phyloP scores from a whole-genome alignment of 2,888 invertebrate genomes.

The Aquatica leii region DNA sequence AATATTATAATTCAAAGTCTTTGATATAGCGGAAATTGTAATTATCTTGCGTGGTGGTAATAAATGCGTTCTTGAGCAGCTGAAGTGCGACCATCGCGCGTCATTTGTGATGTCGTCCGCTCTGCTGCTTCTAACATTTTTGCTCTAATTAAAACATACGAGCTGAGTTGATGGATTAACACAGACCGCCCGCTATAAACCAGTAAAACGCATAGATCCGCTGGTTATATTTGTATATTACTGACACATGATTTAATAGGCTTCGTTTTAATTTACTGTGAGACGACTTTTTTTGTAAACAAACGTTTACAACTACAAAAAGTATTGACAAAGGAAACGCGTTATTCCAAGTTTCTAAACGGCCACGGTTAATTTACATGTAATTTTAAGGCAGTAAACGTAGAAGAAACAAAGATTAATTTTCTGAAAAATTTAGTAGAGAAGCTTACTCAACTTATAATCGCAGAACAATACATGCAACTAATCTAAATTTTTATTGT shows the following conservation, averaged over 20 bases:
- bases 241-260: conserved; percentile 37
- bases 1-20: conserved; percentile 26
- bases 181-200: conserved; percentile 38
- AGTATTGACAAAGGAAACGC: conserved; percentile 12
- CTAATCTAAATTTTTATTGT: too few relatives aligned
- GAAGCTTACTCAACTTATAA: too few relatives aligned
- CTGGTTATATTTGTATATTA: conserved; percentile 33
- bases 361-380: conserved; percentile 9
- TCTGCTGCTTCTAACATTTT: conserved; percentile 51
- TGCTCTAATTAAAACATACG: conserved; percentile 60
- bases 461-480: too few relatives aligned
- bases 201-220: conserved; percentile 36
- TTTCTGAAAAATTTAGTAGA: too few relatives aligned
- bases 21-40: conserved; percentile 36
- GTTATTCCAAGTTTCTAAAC: neutral
- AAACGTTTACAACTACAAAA: neutral
- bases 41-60: conserved; percentile 42
- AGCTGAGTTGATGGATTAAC: conserved; percentile 56
- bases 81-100: conserved; percentile 59
- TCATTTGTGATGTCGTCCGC: conserved; percentile 59
- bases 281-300: conserved; percentile 6
- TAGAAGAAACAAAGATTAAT: neutral
- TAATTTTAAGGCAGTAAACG: conserved; percentile 11
- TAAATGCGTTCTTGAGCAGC: conserved; percentile 60
- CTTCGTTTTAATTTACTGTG: conserved; percentile 21